Evolutionary conservation across 2,888 invertebrate species (phyloP), one percentile per base, ranked within the genome.

Genomic region (Halocaridina rubra): DNA sequence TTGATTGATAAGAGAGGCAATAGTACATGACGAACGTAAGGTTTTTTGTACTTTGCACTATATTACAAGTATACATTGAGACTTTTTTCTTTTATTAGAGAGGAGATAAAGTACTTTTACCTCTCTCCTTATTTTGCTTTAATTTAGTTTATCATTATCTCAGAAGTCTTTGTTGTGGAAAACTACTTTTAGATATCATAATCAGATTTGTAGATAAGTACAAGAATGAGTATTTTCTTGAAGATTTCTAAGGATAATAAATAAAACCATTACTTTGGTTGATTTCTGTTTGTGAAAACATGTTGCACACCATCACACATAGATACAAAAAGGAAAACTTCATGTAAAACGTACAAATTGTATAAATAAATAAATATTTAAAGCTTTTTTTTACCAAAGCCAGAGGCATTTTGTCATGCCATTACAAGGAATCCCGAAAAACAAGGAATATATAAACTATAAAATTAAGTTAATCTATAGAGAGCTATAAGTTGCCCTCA

Each of bases 311-410:
- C 30, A 57, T 27, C 72, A 76, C 75, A 80, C 72, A 80, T 33
- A 80, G 61, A 80, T 74, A 80, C 39, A 80, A 72, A 80, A 80
- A 64, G 30, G 30, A n/a, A 24, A 61, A 57, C 80, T 80, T 74
- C 72, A 61, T 61, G 29, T 74, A 74, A 74, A 74, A 80, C 59
- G 59, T 80, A 80, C 53, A 69, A 69, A 74, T 61, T 61, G 72
- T 53, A 77, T 77, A 77, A 74, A 61, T 74, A 80, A 69, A 79
- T 80, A 80, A 72, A 80, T 80, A 61, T 80, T 80, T 80, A 80
- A 80, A 80, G 80, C 80, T 19, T 59, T n/a, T n/a, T n/a, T 33
- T 57, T 80, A 80, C 80, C 80, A 80, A 80, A 80, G 59, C 57
- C 33, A 46, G 39, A 61, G 72, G 33, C 16, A 24, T 19, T 30